Evolutionary conservation across 2,113 vertebrate genomes (phyloP).

Genomic region (Otolemur garnettii): DNA sequence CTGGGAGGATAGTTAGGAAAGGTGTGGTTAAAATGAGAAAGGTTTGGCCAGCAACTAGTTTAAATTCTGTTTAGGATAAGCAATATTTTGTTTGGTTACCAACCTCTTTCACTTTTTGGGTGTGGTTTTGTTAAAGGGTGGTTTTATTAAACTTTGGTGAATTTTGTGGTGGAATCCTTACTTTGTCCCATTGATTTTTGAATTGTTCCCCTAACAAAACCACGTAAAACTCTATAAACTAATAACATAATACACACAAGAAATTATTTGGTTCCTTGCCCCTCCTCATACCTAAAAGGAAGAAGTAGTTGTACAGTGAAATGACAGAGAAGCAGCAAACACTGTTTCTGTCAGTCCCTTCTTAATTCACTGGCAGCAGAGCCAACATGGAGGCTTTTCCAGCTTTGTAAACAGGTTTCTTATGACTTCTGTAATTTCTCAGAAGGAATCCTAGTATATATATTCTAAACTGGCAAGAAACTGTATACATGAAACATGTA

Average conservation of each 20-base stretch:
- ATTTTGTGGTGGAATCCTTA: not conserved
- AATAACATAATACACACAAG: slow-evolving; percentile 4
- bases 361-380: not conserved
- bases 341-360: not conserved
- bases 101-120: not conserved
- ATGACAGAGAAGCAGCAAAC: not conserved
- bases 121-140: not conserved
- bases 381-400: not conserved
- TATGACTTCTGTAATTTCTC: slow-evolving; percentile 19
- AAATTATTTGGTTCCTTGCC: slow-evolving; percentile 6
- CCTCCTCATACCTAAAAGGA: not conserved
- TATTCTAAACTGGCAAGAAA: slow-evolving; percentile 39
- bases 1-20: not conserved
- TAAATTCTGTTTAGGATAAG: not conserved
- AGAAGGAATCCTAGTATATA: slow-evolving; percentile 35
- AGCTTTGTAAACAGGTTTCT: not conserved
- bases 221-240: slow-evolving; percentile 30
- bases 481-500: slow-evolving; percentile 1
- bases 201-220: slow-evolving; percentile 34
- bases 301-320: not conserved
- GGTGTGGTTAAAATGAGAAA: not conserved
- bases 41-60: not conserved
- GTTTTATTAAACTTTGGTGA: slow-evolving; percentile 37
- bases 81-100: not conserved
- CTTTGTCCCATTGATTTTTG: slow-evolving; percentile 39